Percentiles rank a stretch among this genome's conserved stretches.
These are phyloP conservation scores for Philhelius pedissequus DNA, from an alignment of 2,888 invertebrate species.

Conservation along the genomic window DNA sequence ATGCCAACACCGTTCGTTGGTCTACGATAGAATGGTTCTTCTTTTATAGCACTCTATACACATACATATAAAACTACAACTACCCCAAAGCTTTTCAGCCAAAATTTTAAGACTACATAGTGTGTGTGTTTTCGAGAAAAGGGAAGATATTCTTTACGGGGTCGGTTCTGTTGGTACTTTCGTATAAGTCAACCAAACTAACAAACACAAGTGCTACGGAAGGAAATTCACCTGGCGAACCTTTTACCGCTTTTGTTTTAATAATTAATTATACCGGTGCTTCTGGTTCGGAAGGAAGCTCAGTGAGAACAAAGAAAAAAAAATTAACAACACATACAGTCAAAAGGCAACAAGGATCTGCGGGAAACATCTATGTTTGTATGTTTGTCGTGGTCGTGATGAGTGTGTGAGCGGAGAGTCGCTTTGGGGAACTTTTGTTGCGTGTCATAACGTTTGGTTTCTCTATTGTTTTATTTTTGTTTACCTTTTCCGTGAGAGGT, in stretches of 20 bases:
- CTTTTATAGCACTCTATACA: background rate
- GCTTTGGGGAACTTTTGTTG: constrained; percentile 61
- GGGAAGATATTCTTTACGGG: constrained; percentile 9
- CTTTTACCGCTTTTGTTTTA: constrained; percentile 67
- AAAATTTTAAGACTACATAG: constrained; percentile 41
- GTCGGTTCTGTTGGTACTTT: constrained; percentile 27
- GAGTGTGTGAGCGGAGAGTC: constrained; percentile 33
- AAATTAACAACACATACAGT: background rate
- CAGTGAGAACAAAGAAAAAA: background rate
- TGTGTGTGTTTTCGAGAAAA: background rate
- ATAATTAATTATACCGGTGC: constrained; percentile 64
- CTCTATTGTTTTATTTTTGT: constrained; percentile 15
- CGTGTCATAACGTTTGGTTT: constrained; percentile 69
- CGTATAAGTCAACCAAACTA: background rate
- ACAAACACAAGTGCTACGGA: constrained; percentile 29
- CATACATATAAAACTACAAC: background rate
- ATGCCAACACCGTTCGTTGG: background rate
- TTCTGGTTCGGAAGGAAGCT: constrained; percentile 52
- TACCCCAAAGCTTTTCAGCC: background rate
- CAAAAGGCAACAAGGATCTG: constrained; percentile 21
- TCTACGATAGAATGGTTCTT: constrained; percentile 42
- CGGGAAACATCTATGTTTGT: background rate
- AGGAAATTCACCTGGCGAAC: constrained; percentile 63
- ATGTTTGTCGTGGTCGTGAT: background rate
- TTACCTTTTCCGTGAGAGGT: background rate